Percentiles rank a stretch among this genome's conserved stretches.
phyloP scores from a whole-genome alignment of 1,140 invertebrate species.

The fruit fly (Drosophila melanogaster) region DNA sequence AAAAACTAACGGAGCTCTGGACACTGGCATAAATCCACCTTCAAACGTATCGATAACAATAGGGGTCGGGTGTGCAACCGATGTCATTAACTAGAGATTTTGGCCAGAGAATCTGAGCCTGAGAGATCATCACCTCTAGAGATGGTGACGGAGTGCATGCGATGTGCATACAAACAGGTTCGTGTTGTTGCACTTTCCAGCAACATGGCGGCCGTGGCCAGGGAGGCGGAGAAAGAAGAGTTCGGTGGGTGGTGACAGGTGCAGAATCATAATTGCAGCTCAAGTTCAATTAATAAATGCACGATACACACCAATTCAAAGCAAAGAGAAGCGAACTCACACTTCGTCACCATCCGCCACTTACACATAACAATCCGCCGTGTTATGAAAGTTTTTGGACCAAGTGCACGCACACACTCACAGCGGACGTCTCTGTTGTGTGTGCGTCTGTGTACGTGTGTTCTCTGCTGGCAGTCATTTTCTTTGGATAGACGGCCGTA shows the following conservation, averaged over 20 bases:
- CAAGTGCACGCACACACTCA: slow-evolving; percentile 44
- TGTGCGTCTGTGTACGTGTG: slow-evolving; percentile 34
- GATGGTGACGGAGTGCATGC: slow-evolving; percentile 6
- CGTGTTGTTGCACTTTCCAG: slow-evolving; percentile 54
- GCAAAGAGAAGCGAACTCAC: slow-evolving; percentile 5
- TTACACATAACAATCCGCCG: slow-evolving; percentile 38
- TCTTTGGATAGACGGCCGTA: slow-evolving; percentile 30
- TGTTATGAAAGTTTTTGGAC: slow-evolving; percentile 62
- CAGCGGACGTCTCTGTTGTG: background rate
- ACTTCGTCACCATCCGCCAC: slow-evolving; percentile 22
- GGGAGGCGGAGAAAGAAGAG: background rate
- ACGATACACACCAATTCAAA: slow-evolving; percentile 16
- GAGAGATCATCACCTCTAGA: background rate
- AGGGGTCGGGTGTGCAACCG: background rate
- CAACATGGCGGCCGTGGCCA: slow-evolving; percentile 62
- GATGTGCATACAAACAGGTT: slow-evolving; percentile 70
- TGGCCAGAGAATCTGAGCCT: background rate
- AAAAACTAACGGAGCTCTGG: too few relatives aligned
- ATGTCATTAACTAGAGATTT: background rate
- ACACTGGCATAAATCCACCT: too few relatives aligned
- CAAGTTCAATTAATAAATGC: slow-evolving; percentile 61
- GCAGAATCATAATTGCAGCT: slow-evolving; percentile 26
- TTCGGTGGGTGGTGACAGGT: slow-evolving; percentile 36
- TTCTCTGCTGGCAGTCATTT: slow-evolving; percentile 43
- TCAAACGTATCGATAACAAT: background rate